Evolutionary conservation across 2,113 vertebrate genomes (phyloP).

Genomic region (Osmerus mordax): DNA sequence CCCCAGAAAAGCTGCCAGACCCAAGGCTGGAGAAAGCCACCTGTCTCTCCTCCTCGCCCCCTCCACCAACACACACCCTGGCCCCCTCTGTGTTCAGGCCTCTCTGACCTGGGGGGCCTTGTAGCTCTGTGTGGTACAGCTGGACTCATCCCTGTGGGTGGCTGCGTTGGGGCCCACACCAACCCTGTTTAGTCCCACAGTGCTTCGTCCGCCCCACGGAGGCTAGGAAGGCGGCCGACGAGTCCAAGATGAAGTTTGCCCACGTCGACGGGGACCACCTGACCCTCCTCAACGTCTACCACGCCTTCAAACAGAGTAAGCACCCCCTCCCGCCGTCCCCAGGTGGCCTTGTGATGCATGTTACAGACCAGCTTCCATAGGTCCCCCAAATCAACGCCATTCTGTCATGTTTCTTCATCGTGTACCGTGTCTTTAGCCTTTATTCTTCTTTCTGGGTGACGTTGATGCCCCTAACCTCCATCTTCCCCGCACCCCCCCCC

Average conservation of each 20-base stretch:
- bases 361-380: not conserved
- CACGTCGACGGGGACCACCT: conserved; percentile 98
- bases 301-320: conserved; percentile 98
- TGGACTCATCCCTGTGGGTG: conserved; percentile 99
- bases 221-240: conserved; percentile 96
- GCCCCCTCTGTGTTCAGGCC: conserved; percentile 89
- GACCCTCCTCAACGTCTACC: conserved; percentile 97
- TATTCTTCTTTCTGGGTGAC: too few relatives aligned
- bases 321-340: not conserved
- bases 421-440: not conserved
- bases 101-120: conserved; percentile 88
- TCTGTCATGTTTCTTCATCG: too few relatives aligned
- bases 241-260: conserved; percentile 98
- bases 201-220: conserved; percentile 98
- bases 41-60: not conserved
- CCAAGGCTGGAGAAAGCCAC: conserved; percentile 14
- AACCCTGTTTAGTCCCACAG: conserved; percentile 99
- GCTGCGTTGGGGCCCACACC: conserved; percentile 99
- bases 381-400: too few relatives aligned
- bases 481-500: not conserved
- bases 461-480: not conserved
- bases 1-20: not conserved
- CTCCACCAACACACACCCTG: conserved; percentile 60
- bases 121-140: conserved; percentile 93
- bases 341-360: not conserved